Percentiles rank a stretch among this genome's conserved stretches.
These are phyloP conservation scores for Drosophila nr. medialis DNA, from an alignment of 2,888 invertebrate species.

Conservation along the genomic window DNA sequence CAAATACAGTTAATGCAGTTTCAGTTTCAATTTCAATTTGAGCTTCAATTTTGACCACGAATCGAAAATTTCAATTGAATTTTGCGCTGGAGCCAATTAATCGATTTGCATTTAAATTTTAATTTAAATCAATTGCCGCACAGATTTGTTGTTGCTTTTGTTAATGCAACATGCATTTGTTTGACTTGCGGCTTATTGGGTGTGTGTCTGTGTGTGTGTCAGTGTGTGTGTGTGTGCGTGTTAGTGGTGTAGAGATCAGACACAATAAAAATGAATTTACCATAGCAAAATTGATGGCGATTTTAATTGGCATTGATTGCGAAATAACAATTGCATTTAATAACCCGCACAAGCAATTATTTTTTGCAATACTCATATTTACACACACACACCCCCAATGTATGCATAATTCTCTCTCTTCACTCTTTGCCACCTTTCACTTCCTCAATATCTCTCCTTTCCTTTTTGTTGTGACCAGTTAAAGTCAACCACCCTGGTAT, in stretches of 20 bases:
- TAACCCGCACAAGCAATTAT: slow-evolving; percentile 24
- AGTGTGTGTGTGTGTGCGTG: slow-evolving; percentile 3
- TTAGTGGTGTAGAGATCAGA: slow-evolving; percentile 41
- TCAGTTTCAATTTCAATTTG: slow-evolving; percentile 50
- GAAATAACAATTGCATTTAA: slow-evolving; percentile 70
- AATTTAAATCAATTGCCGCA: slow-evolving; percentile 70
- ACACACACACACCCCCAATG: not conserved
- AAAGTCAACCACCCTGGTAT: not conserved
- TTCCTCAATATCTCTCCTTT: not conserved
- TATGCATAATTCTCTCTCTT: slow-evolving; percentile 23
- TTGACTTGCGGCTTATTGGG: slow-evolving; percentile 47
- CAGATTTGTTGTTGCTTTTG: slow-evolving; percentile 35
- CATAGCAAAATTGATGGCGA: slow-evolving; percentile 58
- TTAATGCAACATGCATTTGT: slow-evolving; percentile 55
- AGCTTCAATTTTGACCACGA: slow-evolving; percentile 35
- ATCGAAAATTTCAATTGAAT: slow-evolving; percentile 64
- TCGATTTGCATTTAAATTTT: slow-evolving; percentile 67
- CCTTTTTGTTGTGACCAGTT: slow-evolving; percentile 3
- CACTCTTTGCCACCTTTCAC: not conserved
- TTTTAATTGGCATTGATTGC: slow-evolving; percentile 74
- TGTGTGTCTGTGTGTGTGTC: slow-evolving; percentile 1
- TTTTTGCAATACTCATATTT: slow-evolving; percentile 6
- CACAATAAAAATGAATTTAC: slow-evolving; percentile 61
- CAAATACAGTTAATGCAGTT: slow-evolving; percentile 61
- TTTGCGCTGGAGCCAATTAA: slow-evolving; percentile 58